Evolutionary conservation across 2,888 invertebrate genomes (phyloP), one percentile per base, ranked within the genome.

Genomic region (Protula sp.): DNA sequence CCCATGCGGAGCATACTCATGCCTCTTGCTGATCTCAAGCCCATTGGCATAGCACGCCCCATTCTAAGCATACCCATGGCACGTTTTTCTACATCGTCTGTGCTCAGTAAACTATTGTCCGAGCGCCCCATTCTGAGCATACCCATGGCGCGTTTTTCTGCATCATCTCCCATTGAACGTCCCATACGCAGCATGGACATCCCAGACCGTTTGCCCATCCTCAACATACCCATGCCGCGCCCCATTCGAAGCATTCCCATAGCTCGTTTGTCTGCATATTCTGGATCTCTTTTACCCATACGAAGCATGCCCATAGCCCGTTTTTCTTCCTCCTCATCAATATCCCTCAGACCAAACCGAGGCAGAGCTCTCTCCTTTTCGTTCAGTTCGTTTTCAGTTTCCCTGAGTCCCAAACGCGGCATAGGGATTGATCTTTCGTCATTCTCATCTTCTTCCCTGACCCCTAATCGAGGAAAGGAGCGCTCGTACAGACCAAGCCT

Each of bases 1-100:
- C 74, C 74, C 50, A 75, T 60, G 28, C 74, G 64, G 5, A 73
- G 65, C 74, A 74, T 74, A 26, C 65, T 65, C 56, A 75, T 74
- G 26, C 65, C 66, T 72, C 68, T n/a, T 26, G 14, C 24, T 54
- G 45, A 29, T 47, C 53, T 57, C 54, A 48, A 73, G 30, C 72
- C 74, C 69, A 74, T 71, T 38, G 67, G 63, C 63, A 74, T 70
- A 31, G 71, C 69, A 30, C 74, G 64, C 27, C 58, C 61, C 58
- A 60, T 60, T 9, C 60, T 38, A n/a, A 60, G 30, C 60, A 60
- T 60, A 52, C 56, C 55, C 60, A 60, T 60, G n/a, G 60, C 60
- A 27, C 50, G 50, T 47, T 60, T 60, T 45, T 55, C 60, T 55
- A 14, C 45, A 9, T 38, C 45, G n/a, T n/a, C n/a, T n/a, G n/a